phyloP scores from a whole-genome alignment of 1,140 invertebrate genomes.

The Batillaria attramentaria region DNA sequence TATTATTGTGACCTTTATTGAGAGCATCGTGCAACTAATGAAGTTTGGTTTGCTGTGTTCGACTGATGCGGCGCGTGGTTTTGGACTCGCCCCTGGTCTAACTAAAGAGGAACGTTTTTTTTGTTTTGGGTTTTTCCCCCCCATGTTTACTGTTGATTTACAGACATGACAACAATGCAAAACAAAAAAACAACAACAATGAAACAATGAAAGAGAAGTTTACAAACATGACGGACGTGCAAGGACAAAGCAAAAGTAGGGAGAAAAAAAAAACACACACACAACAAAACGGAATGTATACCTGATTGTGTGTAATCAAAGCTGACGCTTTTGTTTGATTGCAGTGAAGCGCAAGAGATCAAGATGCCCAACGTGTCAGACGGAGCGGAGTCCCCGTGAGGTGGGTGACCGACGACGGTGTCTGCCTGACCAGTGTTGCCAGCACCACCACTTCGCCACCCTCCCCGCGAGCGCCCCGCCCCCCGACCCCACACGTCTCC shows the following conservation, averaged over 20 bases:
- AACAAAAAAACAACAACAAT: no score
- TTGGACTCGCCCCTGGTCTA: no score
- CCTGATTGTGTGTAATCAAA: neutral
- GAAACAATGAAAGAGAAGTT: no score
- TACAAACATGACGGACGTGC: neutral
- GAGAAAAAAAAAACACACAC: neutral
- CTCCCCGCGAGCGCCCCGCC: neutral
- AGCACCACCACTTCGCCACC: neutral
- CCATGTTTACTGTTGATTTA: neutral
- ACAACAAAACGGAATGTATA: neutral
- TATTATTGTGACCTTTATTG: no score
- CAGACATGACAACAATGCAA: no score
- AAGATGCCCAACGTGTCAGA: neutral
- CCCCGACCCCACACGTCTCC: neutral
- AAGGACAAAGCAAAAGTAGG: neutral
- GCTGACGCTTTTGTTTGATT: neutral
- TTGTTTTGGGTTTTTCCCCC: neutral
- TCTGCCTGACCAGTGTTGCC: slow-evolving; percentile 15
- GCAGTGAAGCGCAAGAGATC: neutral
- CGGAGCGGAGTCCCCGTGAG: neutral
- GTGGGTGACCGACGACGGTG: no score
- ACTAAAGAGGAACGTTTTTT: neutral
- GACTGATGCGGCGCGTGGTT: no score
- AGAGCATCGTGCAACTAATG: no score
- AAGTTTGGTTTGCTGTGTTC: no score